Conservation (phyloP, 1,140 invertebrate species). For the Drosophila ficusphila region DNA sequence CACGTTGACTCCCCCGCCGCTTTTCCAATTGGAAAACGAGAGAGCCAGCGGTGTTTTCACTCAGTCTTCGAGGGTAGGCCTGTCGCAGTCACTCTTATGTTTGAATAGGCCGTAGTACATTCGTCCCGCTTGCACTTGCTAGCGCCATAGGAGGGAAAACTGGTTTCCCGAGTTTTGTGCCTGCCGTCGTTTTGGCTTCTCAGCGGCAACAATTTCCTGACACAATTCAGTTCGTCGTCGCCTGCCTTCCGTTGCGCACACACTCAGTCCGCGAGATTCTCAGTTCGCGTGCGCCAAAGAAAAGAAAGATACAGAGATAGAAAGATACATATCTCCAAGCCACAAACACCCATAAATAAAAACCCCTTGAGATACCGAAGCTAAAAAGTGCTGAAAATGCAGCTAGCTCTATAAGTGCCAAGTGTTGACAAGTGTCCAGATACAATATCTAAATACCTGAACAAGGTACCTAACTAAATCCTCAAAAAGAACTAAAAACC, state of each 20-base stretch:
- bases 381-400: slow-evolving; percentile 44
- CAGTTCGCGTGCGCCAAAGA: slow-evolving; percentile 49
- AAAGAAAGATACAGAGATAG: slow-evolving; percentile 28
- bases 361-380: slow-evolving; percentile 10
- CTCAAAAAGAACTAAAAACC: slow-evolving; percentile 19
- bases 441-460: slow-evolving; percentile 16
- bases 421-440: slow-evolving; percentile 46
- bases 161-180: slow-evolving; percentile 70
- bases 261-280: slow-evolving; percentile 70
- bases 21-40: slow-evolving; percentile 39
- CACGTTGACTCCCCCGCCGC: slow-evolving; percentile 35
- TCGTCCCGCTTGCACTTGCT: slow-evolving; percentile 32
- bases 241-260: slow-evolving; percentile 82
- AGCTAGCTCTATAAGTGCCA: slow-evolving; percentile 41
- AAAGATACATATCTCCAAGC: slow-evolving; percentile 33
- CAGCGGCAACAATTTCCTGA: slow-evolving; percentile 77
- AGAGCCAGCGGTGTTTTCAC: slow-evolving; percentile 24
- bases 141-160: slow-evolving; percentile 46
- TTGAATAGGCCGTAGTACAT: not conserved
- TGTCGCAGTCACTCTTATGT: slow-evolving; percentile 20
- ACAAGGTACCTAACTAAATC: not conserved
- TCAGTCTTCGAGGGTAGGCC: slow-evolving; percentile 1
- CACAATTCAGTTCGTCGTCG: slow-evolving; percentile 84
- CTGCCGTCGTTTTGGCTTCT: slow-evolving; percentile 42
- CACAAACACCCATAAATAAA: slow-evolving; percentile 8